These are phyloP conservation scores for Thomomys bottae DNA, from an alignment of 2,113 vertebrate genomes.

Conservation along the genomic window DNA sequence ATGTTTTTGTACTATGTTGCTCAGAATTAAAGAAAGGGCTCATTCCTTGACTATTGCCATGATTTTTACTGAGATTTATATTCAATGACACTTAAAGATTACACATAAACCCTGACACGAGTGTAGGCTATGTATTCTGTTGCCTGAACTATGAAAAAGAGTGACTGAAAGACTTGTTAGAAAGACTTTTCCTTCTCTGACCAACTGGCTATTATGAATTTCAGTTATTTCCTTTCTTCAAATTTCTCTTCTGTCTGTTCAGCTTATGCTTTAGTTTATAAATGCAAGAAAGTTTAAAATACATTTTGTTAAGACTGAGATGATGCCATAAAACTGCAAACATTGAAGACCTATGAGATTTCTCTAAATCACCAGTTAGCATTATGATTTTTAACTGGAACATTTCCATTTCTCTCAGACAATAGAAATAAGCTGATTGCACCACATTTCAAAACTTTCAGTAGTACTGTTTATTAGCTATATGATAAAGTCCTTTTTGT, in stretches of 20 bases:
- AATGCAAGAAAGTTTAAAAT: slow-evolving; percentile 35
- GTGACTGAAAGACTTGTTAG: slow-evolving; percentile 50
- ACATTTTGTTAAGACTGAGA: slow-evolving; percentile 31
- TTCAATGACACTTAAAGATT: slow-evolving; percentile 72
- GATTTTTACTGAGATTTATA: slow-evolving; percentile 72
- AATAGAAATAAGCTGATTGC: background rate
- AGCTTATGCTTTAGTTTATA: slow-evolving; percentile 28
- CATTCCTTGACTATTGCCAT: slow-evolving; percentile 65
- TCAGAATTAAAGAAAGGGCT: slow-evolving; percentile 63
- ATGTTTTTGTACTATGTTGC: slow-evolving; percentile 61
- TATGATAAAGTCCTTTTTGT: slow-evolving; percentile 28
- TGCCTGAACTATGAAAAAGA: background rate
- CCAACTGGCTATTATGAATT: background rate
- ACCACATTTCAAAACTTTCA: background rate
- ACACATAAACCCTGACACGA: slow-evolving; percentile 45
- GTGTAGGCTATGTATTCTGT: slow-evolving; percentile 52
- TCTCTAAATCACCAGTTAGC: slow-evolving; percentile 24
- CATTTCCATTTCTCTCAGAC: slow-evolving; percentile 47
- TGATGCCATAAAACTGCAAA: slow-evolving; percentile 36
- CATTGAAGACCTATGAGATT: slow-evolving; percentile 33
- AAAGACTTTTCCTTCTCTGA: slow-evolving; percentile 21
- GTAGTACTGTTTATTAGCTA: background rate
- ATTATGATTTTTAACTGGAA: slow-evolving; percentile 48
- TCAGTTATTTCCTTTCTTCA: slow-evolving; percentile 13
- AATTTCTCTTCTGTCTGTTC: slow-evolving; percentile 13